Evolutionary conservation across 2,797 vertebrate species (phyloP).

Genomic region (Amblyopsis hoosieri): DNA sequence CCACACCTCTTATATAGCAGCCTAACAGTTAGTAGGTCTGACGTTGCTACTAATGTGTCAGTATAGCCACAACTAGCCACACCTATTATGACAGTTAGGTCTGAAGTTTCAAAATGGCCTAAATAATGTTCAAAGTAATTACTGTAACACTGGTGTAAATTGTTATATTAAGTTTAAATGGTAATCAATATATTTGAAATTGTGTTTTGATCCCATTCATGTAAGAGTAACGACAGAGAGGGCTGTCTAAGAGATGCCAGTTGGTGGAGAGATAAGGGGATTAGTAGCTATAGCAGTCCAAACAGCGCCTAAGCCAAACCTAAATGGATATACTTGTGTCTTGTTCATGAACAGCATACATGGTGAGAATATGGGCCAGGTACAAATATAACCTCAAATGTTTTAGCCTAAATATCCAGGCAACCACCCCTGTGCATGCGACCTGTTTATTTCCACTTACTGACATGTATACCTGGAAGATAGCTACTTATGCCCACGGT

Average conservation of each 20-base stretch:
- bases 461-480: background rate
- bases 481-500: no score
- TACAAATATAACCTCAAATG: background rate
- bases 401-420: background rate
- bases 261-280: conserved; percentile 63
- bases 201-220: background rate
- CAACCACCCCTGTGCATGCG: no score
- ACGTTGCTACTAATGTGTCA: no score
- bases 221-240: background rate
- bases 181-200: no score
- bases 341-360: conserved; percentile 45
- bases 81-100: no score
- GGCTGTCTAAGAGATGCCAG: conserved; percentile 27
- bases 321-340: conserved; percentile 55
- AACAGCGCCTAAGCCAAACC: conserved; percentile 50
- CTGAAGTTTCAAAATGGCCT: no score
- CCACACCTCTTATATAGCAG: background rate
- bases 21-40: no score
- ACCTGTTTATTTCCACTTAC: background rate
- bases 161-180: no score
- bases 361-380: conserved; percentile 34
- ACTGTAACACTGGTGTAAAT: no score
- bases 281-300: conserved; percentile 52
- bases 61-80: no score
- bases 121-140: no score